Evolutionary conservation across 2,797 vertebrate genomes (phyloP), one percentile per base, ranked within the genome.

Genomic region (Chrysolophus pictus): DNA sequence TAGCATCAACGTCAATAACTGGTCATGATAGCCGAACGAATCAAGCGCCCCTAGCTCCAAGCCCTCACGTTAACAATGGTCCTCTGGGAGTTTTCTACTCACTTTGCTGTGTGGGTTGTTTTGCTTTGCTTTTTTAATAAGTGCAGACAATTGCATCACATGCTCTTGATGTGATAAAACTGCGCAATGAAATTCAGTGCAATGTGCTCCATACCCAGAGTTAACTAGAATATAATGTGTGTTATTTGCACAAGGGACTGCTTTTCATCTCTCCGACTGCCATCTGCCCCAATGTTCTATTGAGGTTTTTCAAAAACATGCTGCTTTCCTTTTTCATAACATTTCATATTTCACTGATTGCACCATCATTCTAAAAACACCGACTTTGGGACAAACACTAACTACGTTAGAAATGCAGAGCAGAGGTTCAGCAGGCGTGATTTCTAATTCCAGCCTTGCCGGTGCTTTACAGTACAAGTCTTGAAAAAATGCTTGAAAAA

Each of bases 381-480:
- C 24, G 22, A 70, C 78, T 81, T 39, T 79, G 77, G 68, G 74
- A 84, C 60, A 88, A 90, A 53, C 2, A 0, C 39, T 58, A 73
- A 33, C 80, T 67, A 53, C 10, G 15, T 60, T 46, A 72, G 42
- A 75, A 91, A 82, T 3, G 4, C 0, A 0, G 51, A 76, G 14
- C 16, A 56, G 83, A 64, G 64, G 35, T 70, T 81, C 51, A 76
- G 83, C 49, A 75, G 63, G 69, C 4, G 7, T 17, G 16, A 67
- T 89, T 88, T 90, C 73, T 70, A 88, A 92, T 65, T 75, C 74
- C 39, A 90, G 42, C 21, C 28, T 67, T 92, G 51, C 41, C 31
- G 42, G 26, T 76, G 33, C 41, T 67, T 84, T 87, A 81, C 26
- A 73, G 73, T 51, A 47, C n/a, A 70, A 86, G 51, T 33, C 35